Conservation (phyloP, 2,888 invertebrate species). For the Steinernema scapterisci region DNA sequence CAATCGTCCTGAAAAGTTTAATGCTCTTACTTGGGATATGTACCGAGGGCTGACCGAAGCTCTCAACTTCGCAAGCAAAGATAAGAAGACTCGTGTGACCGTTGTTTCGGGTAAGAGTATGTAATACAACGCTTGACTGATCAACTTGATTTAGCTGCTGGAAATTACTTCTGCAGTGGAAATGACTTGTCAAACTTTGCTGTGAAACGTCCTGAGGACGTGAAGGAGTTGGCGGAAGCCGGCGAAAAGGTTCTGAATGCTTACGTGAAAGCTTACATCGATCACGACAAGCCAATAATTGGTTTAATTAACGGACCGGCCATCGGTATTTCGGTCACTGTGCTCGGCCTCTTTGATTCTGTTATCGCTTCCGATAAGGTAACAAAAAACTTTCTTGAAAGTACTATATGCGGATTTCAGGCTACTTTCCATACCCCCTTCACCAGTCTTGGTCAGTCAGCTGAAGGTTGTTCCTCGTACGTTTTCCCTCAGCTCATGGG, state of each 20-base stretch:
- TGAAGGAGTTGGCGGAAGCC: slow-evolving; percentile 53
- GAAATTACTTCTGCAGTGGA: slow-evolving; percentile 83
- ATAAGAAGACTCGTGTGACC: slow-evolving; percentile 75
- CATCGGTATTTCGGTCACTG: slow-evolving; percentile 86
- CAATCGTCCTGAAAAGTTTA: slow-evolving; percentile 59
- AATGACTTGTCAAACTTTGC: slow-evolving; percentile 76
- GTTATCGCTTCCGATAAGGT: slow-evolving; percentile 82
- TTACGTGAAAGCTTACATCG: slow-evolving; percentile 75
- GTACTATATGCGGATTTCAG: slow-evolving; percentile 70
- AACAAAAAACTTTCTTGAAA: no score
- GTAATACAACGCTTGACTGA: no score
- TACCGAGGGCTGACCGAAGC: slow-evolving; percentile 72
- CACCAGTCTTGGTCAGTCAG: slow-evolving; percentile 80
- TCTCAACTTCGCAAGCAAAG: slow-evolving; percentile 76
- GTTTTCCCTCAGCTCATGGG: slow-evolving; percentile 86
- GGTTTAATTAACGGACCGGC: slow-evolving; percentile 91
- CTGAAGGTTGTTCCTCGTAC: slow-evolving; percentile 87
- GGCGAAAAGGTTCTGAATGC: slow-evolving; percentile 54
- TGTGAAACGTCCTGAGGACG: slow-evolving; percentile 48
- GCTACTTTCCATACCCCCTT: slow-evolving; percentile 89
- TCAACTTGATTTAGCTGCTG: slow-evolving; percentile 68
- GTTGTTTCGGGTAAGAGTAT: slow-evolving; percentile 75
- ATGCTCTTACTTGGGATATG: slow-evolving; percentile 59
- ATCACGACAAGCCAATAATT: slow-evolving; percentile 85
- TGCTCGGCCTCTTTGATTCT: slow-evolving; percentile 83